These are phyloP conservation scores for Horisme vitalbata DNA, from an alignment of 2,888 invertebrate species.

Conservation along the genomic window DNA sequence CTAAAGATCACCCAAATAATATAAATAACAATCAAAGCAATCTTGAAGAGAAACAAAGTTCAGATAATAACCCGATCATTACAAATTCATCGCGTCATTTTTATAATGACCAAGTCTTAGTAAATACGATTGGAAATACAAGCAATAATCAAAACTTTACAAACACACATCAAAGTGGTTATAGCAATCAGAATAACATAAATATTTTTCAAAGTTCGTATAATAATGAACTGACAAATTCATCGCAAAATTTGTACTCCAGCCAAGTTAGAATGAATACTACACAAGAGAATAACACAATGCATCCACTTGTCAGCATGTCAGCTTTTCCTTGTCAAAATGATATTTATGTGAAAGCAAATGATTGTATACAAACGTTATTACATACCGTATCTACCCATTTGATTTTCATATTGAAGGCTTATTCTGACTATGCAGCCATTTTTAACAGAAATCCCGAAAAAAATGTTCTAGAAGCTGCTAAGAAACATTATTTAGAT, in stretches of 20 bases:
- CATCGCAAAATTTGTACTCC: too few relatives aligned
- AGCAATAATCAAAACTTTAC: neutral
- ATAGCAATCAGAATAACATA: too few relatives aligned
- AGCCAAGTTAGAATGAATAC: too few relatives aligned
- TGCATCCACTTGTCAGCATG: neutral
- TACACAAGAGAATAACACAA: neutral
- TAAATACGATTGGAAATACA: too few relatives aligned
- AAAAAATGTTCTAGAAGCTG: conserved; percentile 8
- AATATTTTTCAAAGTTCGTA: too few relatives aligned
- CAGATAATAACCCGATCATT: too few relatives aligned
- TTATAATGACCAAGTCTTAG: too few relatives aligned
- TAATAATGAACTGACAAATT: too few relatives aligned
- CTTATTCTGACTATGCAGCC: conserved; percentile 27
- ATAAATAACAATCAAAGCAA: neutral
- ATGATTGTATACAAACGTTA: conserved; percentile 19
- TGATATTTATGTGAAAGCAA: neutral
- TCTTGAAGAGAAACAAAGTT: too few relatives aligned
- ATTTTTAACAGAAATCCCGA: conserved; percentile 6
- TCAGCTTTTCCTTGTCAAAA: neutral
- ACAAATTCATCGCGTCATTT: too few relatives aligned
- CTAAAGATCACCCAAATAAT: neutral
- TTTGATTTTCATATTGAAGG: conserved; percentile 37
- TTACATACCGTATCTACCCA: conserved; percentile 36
- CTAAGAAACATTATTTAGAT: conserved; percentile 25
- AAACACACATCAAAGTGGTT: neutral